Percentiles rank a stretch among this genome's conserved stretches.
phyloP scores from a whole-genome alignment of 2,888 invertebrate species.

The Lepidocyrtinus sp. region DNA sequence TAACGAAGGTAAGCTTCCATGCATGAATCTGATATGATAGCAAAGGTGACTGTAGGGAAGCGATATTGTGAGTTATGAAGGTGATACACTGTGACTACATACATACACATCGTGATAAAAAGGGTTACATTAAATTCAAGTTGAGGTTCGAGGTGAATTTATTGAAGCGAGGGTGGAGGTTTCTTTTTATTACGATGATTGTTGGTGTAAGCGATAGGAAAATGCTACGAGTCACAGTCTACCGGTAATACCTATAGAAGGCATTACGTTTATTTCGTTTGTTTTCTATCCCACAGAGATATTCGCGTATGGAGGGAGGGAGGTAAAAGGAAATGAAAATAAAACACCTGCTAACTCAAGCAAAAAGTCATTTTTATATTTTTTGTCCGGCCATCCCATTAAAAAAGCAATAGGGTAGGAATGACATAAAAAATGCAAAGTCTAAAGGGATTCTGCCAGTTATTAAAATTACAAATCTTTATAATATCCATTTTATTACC shows the following conservation, averaged over 20 bases:
- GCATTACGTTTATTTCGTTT: too few relatives aligned
- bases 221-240: not conserved
- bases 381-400: not conserved
- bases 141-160: not conserved
- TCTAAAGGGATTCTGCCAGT: too few relatives aligned
- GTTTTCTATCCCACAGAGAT: too few relatives aligned
- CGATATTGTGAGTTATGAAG: too few relatives aligned
- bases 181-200: conserved; percentile 9
- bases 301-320: not conserved
- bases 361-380: not conserved
- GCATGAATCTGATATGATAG: not conserved
- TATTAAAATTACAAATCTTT: too few relatives aligned
- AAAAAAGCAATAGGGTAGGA: not conserved
- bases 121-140: too few relatives aligned
- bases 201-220: not conserved
- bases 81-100: too few relatives aligned
- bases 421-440: too few relatives aligned
- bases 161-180: conserved; percentile 24
- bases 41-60: not conserved
- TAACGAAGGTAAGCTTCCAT: not conserved
- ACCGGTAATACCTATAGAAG: too few relatives aligned
- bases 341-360: not conserved
- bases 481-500: too few relatives aligned
- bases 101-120: too few relatives aligned
- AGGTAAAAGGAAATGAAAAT: not conserved